Evolutionary conservation across 2,888 invertebrate genomes (phyloP), one percentile per base, ranked within the genome.

Genomic region (Polymixis flavicincta): DNA sequence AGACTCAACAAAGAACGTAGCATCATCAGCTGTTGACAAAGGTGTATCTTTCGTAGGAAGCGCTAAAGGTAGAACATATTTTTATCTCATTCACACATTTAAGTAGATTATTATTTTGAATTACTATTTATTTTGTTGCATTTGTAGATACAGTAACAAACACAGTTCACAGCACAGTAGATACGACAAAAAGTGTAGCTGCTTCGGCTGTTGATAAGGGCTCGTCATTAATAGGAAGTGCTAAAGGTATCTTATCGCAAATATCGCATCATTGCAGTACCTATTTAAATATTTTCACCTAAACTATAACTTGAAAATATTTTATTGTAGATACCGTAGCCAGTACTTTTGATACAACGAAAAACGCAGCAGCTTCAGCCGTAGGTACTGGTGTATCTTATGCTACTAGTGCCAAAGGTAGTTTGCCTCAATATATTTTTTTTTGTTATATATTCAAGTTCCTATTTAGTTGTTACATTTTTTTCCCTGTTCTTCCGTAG

Each of bases 1-100:
- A 89, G 94, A 94, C 68, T 89, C 89, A 6, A 93, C 94, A 32
- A 95, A 93, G 85, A 92, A 89, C 82, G 90, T 91, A n/a, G 90
- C 92, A 17, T 87, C 92, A 4, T 88, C 92, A 5, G 93, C 92
- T 4, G 89, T 90, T 74, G 93, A 93, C 37, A 94, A 92, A 82
- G 89, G 92, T 28, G 82, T 90, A 25, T 82, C 90, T 45, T 85
- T 92, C 45, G 87, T 92, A 78, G 92, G 89, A 79, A 88, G 87
- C 59, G 91, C 92, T 70, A 92, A 92, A 93, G 93, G 92, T 37
- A 37, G 37, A 37, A 37, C 22, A 42, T 48, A 57, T 69, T 61
- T 71, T 42, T 71, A 8, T 50, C 0, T 32, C 48, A 54, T 14
- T 3, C 11, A 48, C 66, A 63, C 28, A 28, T 59, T 74, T 61